These are phyloP conservation scores for Cercocebus atys DNA, from an alignment of 2,113 vertebrate species.

Conservation along the genomic window DNA sequence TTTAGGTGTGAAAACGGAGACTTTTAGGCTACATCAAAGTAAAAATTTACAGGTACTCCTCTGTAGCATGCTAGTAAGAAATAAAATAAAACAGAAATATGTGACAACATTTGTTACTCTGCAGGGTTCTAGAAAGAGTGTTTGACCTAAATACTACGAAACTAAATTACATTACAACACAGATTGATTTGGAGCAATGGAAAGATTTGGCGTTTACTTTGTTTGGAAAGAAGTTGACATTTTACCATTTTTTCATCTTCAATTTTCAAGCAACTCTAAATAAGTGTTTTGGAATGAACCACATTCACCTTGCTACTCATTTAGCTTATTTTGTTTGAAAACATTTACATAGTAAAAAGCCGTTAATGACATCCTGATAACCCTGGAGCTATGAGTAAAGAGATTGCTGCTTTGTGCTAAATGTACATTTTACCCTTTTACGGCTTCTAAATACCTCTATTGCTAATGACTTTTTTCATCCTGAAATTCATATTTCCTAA, in stretches of 20 bases:
- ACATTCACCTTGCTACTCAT: constrained; percentile 37
- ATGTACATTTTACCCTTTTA: constrained; percentile 50
- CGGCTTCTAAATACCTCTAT: constrained; percentile 37
- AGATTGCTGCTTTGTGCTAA: constrained; percentile 61
- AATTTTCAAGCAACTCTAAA: constrained; percentile 61
- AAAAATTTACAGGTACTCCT: not conserved
- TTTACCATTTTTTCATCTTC: not conserved
- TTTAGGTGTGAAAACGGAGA: not conserved
- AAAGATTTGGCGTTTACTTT: constrained; percentile 28
- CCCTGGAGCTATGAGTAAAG: constrained; percentile 56
- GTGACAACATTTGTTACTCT: not conserved
- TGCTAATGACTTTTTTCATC: constrained; percentile 47
- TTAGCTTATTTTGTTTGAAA: constrained; percentile 65
- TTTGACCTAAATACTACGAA: constrained; percentile 35
- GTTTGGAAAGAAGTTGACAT: constrained; percentile 34
- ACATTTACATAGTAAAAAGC: constrained; percentile 67
- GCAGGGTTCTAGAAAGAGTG: not conserved
- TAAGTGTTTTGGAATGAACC: constrained; percentile 63
- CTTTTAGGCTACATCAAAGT: not conserved
- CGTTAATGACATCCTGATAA: constrained; percentile 71
- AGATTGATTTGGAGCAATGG: constrained; percentile 7
- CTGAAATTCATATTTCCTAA: constrained; percentile 70
- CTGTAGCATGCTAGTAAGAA: not conserved
- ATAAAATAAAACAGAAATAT: constrained; percentile 17
- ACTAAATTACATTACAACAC: constrained; percentile 34